Evolutionary conservation across 2,888 invertebrate genomes (phyloP).

Genomic region (Argyresthia albistria): DNA sequence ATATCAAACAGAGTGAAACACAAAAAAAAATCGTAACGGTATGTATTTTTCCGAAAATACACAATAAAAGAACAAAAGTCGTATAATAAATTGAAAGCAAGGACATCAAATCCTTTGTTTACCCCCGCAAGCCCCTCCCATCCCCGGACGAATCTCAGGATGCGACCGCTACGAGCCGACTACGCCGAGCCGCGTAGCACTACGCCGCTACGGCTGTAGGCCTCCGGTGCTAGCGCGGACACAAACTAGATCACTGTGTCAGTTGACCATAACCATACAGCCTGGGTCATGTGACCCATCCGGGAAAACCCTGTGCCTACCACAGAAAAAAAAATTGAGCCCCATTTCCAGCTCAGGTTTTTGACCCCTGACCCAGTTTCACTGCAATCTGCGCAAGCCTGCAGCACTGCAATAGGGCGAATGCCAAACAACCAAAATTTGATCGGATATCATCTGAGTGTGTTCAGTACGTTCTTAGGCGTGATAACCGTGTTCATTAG

Average conservation of each 20-base stretch:
- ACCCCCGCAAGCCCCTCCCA: neutral
- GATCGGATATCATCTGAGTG: conserved; percentile 16
- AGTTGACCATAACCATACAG: conserved; percentile 23
- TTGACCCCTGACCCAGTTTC: conserved; percentile 57
- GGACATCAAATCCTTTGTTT: no score
- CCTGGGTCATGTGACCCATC: conserved; percentile 18
- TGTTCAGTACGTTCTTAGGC: conserved; percentile 21
- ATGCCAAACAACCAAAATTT: conserved; percentile 4
- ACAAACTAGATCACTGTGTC: conserved; percentile 49
- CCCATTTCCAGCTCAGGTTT: conserved; percentile 21
- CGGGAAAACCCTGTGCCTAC: conserved; percentile 11
- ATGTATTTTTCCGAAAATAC: no score
- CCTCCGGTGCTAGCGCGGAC: conserved; percentile 39
- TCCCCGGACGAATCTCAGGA: conserved; percentile 35
- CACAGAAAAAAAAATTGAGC: conserved; percentile 33
- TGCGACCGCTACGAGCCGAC: conserved; percentile 19
- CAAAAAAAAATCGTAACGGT: no score
- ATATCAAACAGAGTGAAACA: no score
- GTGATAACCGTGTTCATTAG: conserved; percentile 68
- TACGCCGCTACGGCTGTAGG: conserved; percentile 63
- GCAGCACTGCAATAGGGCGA: conserved; percentile 26
- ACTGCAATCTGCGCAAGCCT: conserved; percentile 49
- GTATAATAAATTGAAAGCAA: no score
- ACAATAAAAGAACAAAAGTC: no score
- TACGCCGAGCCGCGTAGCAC: conserved; percentile 49